Evolutionary conservation across 2,797 vertebrate genomes (phyloP).

Genomic region (Cyclura pinguis): DNA sequence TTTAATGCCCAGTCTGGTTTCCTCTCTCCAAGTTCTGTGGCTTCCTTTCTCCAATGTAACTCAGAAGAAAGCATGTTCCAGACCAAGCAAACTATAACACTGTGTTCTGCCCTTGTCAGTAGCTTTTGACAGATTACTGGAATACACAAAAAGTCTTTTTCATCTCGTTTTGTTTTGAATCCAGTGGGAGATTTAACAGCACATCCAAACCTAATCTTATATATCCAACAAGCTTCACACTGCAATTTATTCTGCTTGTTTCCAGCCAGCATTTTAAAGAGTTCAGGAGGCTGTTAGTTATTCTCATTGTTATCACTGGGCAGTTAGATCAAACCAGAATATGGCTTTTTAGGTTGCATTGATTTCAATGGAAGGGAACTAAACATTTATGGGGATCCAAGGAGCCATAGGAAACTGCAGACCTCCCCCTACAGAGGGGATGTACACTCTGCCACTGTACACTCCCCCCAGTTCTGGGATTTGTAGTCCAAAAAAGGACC

Average conservation of each 20-base stretch:
- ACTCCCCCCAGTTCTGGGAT: no score
- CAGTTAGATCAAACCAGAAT: neutral
- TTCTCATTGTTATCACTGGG: neutral
- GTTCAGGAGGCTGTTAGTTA: neutral
- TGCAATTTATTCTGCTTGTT: neutral
- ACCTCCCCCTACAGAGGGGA: neutral
- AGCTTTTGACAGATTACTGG: conserved; percentile 1
- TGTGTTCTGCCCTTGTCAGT: neutral
- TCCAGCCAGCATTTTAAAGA: neutral
- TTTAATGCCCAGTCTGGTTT: conserved; percentile 9
- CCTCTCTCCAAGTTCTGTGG: conserved; percentile 21
- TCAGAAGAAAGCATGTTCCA: conserved; percentile 11
- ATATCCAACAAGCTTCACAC: neutral
- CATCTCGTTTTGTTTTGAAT: conserved; percentile 39
- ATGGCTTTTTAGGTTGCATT: neutral
- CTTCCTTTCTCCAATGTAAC: conserved; percentile 9
- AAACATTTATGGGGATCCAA: neutral
- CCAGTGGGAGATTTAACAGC: conserved; percentile 51
- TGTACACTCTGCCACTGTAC: no score
- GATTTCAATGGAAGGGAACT: neutral
- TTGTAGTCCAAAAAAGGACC: no score
- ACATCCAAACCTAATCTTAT: neutral
- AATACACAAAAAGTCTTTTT: conserved; percentile 9
- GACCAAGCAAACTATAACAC: neutral
- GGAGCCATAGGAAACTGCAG: neutral